phyloP scores from a whole-genome alignment of 2,113 vertebrate genomes.

The Columba livia region DNA sequence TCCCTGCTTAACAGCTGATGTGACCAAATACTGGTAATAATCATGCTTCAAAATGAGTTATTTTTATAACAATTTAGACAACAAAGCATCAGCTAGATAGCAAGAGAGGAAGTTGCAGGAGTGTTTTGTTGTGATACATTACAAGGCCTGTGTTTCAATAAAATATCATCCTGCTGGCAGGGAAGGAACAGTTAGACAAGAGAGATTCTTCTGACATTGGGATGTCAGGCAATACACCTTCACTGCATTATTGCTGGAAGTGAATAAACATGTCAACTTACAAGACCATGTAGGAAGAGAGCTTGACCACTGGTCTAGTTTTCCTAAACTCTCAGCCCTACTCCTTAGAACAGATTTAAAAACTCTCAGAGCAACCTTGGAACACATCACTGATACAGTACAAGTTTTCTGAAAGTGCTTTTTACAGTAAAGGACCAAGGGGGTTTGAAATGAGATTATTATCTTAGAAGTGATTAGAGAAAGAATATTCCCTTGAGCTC shows the following conservation, averaged over 20 bases:
- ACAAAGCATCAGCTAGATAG: not conserved
- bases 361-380: not conserved
- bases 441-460: not conserved
- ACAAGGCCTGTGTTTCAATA: not conserved
- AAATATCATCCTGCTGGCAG: not conserved
- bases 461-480: not conserved
- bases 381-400: not conserved
- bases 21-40: not conserved
- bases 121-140: not conserved
- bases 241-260: not conserved
- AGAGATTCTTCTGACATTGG: not conserved
- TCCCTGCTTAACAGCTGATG: not conserved
- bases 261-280: not conserved
- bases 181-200: rapidly evolving
- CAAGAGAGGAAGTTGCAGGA: not conserved
- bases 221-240: not conserved
- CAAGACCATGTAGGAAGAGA: not conserved
- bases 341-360: not conserved
- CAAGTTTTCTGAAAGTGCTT: not conserved
- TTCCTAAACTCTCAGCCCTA: not conserved
- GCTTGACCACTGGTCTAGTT: not conserved
- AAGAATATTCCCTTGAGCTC: not conserved
- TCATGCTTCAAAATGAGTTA: not conserved
- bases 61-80: not conserved
- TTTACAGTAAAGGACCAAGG: not conserved